Conservation (phyloP, 2,797 vertebrate genomes). For the Urosaurus nigricauda region DNA sequence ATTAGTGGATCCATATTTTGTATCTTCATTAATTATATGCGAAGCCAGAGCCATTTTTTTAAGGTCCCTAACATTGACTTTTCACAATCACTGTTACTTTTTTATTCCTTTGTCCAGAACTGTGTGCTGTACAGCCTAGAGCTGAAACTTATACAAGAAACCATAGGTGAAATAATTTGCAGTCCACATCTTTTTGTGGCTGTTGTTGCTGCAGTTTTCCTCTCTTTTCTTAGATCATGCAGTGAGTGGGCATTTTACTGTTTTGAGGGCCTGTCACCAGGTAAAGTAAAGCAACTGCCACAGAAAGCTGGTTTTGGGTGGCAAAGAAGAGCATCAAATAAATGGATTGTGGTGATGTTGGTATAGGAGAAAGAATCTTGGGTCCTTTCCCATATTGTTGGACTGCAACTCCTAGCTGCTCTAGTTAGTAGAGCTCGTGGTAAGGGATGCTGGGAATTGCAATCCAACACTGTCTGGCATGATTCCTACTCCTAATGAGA, state of each 20-base stretch:
- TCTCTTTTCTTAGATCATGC: neutral
- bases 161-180: neutral
- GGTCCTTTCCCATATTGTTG: too few species aligned
- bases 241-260: neutral
- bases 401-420: too few species aligned
- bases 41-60: neutral
- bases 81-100: neutral
- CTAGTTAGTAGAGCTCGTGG: too few species aligned
- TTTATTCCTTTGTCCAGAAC: neutral
- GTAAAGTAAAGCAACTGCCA: neutral
- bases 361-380: too few species aligned
- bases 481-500: neutral
- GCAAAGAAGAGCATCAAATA: neutral
- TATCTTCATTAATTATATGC: neutral
- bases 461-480: too few species aligned
- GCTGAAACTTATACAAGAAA: neutral
- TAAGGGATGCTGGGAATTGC: too few species aligned
- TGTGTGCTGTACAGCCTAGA: neutral
- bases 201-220: neutral
- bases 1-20: neutral
- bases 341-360: too few species aligned
- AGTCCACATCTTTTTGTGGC: neutral
- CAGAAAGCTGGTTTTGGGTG: neutral
- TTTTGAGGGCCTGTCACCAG: neutral
- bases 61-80: neutral